A percentile compares a stretch with the other conserved stretches of the same genome.
Evolutionary conservation across 2,113 vertebrate genomes (phyloP).

Genomic region (Marmota monax): DNA sequence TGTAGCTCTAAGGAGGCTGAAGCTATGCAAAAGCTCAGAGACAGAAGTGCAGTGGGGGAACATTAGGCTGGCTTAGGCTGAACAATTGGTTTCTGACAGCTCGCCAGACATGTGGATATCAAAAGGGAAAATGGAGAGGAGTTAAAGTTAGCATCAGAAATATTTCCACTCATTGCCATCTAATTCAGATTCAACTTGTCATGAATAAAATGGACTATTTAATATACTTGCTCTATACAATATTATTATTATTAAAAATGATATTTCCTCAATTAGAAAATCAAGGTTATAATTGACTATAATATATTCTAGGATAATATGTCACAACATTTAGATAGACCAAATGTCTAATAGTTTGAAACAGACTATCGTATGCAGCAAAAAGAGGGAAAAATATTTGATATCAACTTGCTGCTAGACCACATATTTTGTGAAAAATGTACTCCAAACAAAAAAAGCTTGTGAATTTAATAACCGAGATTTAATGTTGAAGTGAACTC

Average conservation of each 20-base stretch:
- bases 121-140: not conserved
- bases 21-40: not conserved
- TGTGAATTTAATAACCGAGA: not conserved
- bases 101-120: not conserved
- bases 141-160: not conserved
- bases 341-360: not conserved
- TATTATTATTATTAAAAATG: slow-evolving; percentile 82
- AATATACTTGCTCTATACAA: slow-evolving; percentile 63
- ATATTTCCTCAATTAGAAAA: slow-evolving; percentile 76
- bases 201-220: slow-evolving; percentile 66
- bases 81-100: not conserved
- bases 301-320: not conserved
- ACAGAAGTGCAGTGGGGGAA: not conserved
- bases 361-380: not conserved
- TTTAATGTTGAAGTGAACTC: not conserved
- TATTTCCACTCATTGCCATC: not conserved
- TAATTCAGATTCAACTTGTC: not conserved
- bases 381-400: not conserved
- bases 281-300: slow-evolving; percentile 56
- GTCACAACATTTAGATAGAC: not conserved
- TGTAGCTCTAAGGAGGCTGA: not conserved
- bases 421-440: not conserved
- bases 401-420: not conserved
- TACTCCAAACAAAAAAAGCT: not conserved
- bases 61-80: fast-evolving